Percentiles rank a stretch among this genome's conserved stretches.
Evolutionary conservation across 2,888 invertebrate species (phyloP).

Genomic region (Phortica magna): DNA sequence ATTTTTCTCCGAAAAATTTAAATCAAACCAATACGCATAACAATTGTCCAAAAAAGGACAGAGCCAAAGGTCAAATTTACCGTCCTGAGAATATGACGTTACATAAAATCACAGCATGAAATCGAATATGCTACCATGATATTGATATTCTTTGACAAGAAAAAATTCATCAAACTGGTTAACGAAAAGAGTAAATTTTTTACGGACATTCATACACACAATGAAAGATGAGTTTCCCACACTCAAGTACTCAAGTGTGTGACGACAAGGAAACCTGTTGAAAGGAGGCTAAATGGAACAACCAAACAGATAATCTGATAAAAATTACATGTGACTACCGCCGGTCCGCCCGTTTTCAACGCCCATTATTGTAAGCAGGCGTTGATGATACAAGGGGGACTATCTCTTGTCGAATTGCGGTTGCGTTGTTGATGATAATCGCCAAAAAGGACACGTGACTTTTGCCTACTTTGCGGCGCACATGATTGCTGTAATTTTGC

Average conservation of each 20-base stretch:
- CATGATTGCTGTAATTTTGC: slow-evolving; percentile 24
- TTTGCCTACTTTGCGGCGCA: slow-evolving; percentile 35
- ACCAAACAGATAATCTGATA: slow-evolving; percentile 63
- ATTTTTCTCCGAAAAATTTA: too few species aligned
- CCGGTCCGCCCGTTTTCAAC: slow-evolving; percentile 52
- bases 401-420: slow-evolving; percentile 54
- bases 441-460: slow-evolving; percentile 62
- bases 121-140: slow-evolving; percentile 57
- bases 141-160: neutral
- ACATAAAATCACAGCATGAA: slow-evolving; percentile 68
- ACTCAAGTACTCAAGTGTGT: slow-evolving; percentile 52
- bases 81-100: slow-evolving; percentile 66
- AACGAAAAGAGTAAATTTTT: neutral
- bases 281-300: slow-evolving; percentile 47
- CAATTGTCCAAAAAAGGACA: neutral
- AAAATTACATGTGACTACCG: slow-evolving; percentile 59
- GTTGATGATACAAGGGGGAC: slow-evolving; percentile 43
- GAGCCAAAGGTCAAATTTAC: slow-evolving; percentile 45
- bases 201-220: slow-evolving; percentile 7
- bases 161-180: neutral
- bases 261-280: slow-evolving; percentile 61
- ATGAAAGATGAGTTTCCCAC: slow-evolving; percentile 59
- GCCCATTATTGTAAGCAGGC: neutral
- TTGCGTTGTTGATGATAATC: slow-evolving; percentile 38
- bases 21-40: neutral